Evolutionary conservation across 2,797 vertebrate genomes (phyloP).

Genomic region (Eulemur albifrons): DNA sequence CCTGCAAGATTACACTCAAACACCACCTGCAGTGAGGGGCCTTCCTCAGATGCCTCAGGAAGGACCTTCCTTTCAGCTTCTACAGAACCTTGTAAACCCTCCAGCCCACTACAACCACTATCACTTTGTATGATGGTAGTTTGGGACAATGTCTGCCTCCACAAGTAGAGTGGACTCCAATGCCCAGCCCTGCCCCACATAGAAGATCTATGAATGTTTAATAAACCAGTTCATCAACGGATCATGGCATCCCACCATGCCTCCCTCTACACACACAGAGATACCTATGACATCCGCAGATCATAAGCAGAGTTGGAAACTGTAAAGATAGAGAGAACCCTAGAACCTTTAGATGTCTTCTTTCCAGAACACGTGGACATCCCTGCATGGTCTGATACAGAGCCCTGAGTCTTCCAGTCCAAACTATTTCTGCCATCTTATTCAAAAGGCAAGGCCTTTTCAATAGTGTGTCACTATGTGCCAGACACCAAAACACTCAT

Average conservation of each 20-base stretch:
- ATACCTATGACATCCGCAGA: neutral
- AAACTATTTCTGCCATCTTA: neutral
- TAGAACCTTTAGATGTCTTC: neutral
- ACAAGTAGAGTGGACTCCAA: neutral
- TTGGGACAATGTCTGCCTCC: neutral
- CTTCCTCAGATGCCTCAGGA: neutral
- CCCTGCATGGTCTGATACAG: neutral
- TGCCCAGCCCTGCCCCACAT: neutral
- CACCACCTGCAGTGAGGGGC: neutral
- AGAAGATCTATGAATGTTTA: neutral
- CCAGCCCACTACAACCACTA: neutral
- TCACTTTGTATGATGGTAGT: neutral
- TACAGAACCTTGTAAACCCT: neutral
- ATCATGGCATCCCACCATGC: neutral
- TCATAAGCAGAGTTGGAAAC: neutral
- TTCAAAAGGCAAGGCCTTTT: neutral
- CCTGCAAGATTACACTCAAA: neutral
- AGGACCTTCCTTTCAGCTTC: neutral
- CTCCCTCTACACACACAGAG: neutral
- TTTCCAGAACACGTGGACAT: neutral
- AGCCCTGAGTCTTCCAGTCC: neutral
- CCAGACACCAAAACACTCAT: neutral
- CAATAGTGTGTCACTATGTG: neutral
- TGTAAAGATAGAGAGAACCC: neutral
- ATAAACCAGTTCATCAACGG: neutral